Evolutionary conservation across 2,113 vertebrate species (phyloP), one percentile per base, ranked within the genome.

Genomic region (Muscicapa adusta): DNA sequence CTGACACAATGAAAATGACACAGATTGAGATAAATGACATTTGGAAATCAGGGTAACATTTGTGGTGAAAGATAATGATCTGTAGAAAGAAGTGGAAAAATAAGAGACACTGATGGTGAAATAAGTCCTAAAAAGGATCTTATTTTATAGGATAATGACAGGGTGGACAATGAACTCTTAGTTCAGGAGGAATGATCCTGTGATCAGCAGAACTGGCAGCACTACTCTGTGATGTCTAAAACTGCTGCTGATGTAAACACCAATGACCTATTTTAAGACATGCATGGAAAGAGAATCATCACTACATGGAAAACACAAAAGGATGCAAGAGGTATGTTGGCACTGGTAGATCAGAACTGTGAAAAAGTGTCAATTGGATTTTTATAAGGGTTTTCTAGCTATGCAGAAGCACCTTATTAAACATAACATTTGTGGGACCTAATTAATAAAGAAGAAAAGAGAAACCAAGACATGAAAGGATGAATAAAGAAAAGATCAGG

Each of bases 251-350:
- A 36, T 91, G 63, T 83, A 94, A 96, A 91, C 79, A 93, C 38
- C 85, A 91, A 28, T 76, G 88, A 90, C 79, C 79, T 92, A 87
- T 95, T 96, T 94, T 94, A 94, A 95, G 81, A 66, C 50, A 63
- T 25, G 40, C 5, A 1, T 79, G 77, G 66, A 72, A 81, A 63
- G n/a, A 89, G 68, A 92, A 77, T 77, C 40, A 81, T 74, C 40
- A 38, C 38, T 65, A 45, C 18, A 34, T 47, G 50, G 58, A 79
- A 75, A 94, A 89, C 0, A 1, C 43, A 73, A 50, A 94, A 85
- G 42, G 16, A 51, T 61, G 29, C 23, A 65, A 87, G 82, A 88
- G 26, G 20, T 65, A 33, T 72, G 61, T 18, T 67, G 43, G 33
- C 24, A 73, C 74, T 85, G 85, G 65, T 33, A 76, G 47, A 76